A percentile compares a stretch with the other conserved stretches of the same genome.
Conservation (phyloP, 2,888 invertebrate species). For the Scotopteryx bipunctaria region DNA sequence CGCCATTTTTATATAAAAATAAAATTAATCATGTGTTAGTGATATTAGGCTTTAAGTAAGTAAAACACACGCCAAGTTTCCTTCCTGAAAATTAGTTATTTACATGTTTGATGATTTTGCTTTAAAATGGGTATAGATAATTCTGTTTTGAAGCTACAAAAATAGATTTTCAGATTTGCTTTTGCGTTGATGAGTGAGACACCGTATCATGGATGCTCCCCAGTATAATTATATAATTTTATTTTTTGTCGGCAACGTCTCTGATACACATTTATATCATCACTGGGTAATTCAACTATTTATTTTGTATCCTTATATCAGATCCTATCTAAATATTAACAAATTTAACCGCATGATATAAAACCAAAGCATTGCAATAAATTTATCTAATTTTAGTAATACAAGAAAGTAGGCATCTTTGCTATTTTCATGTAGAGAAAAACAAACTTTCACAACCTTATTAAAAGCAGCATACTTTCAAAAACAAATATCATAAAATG, state of each 20-base stretch:
- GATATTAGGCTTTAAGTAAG: conserved; percentile 8
- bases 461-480: background rate
- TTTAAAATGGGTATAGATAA: background rate
- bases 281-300: conserved; percentile 3
- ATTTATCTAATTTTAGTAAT: conserved; percentile 10
- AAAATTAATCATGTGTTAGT: conserved; percentile 20
- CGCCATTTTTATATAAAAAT: conserved; percentile 15
- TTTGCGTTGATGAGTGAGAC: background rate
- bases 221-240: too few species aligned
- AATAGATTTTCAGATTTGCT: background rate
- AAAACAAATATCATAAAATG: too few species aligned
- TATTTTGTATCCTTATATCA: conserved; percentile 5
- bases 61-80: conserved; percentile 5
- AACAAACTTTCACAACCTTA: conserved; percentile 3
- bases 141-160: conserved; percentile 10
- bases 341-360: background rate
- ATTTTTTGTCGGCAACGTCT: too few species aligned
- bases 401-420: background rate
- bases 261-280: background rate
- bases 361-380: conserved; percentile 1
- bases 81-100: conserved; percentile 15
- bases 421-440: background rate
- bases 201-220: too few species aligned
- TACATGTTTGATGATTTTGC: conserved; percentile 4
- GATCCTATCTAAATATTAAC: background rate